Evolutionary conservation across 2,797 vertebrate species (phyloP).

Genomic region (Vespertilio murinus): DNA sequence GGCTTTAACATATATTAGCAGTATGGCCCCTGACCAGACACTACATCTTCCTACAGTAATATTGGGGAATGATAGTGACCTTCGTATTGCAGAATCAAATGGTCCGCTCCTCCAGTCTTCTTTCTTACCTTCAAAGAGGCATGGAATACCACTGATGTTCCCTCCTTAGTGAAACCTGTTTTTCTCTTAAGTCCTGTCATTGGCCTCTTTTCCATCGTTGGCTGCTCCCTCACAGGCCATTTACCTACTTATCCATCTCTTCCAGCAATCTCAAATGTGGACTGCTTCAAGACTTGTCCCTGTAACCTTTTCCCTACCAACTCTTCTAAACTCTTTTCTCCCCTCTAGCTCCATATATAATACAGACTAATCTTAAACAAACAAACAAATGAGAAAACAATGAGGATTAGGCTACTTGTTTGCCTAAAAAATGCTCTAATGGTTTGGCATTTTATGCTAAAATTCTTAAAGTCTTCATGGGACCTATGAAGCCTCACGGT

Average conservation of each 20-base stretch:
- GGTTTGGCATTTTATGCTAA: neutral
- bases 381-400: neutral
- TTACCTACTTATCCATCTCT: neutral
- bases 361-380: neutral
- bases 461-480: neutral
- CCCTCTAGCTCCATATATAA: neutral
- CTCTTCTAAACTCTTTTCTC: neutral
- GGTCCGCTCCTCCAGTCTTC: neutral
- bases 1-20: neutral
- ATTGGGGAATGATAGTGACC: neutral
- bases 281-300: neutral
- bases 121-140: neutral
- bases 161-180: neutral
- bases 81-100: neutral
- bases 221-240: neutral
- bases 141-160: neutral
- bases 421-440: neutral
- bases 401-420: neutral
- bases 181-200: neutral
- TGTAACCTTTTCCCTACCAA: neutral
- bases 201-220: neutral
- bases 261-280: neutral
- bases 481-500: neutral
- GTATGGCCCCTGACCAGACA: neutral
- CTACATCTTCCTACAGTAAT: neutral